These are phyloP conservation scores for Crepidodera aurea DNA, from an alignment of 2,888 invertebrate species.

Conservation along the genomic window DNA sequence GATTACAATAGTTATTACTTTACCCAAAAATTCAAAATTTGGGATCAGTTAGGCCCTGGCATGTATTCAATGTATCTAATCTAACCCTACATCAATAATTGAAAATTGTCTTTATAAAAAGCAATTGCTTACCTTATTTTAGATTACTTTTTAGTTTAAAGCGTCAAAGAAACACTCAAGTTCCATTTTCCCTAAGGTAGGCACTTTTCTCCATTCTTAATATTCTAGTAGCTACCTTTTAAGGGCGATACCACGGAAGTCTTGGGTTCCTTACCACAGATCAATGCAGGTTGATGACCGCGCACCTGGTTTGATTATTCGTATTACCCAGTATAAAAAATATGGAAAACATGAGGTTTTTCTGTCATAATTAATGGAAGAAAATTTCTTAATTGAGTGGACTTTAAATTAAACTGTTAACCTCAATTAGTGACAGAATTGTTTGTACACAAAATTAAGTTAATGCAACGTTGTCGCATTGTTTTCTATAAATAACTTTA, in stretches of 20 bases:
- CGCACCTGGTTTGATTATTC: slow-evolving; percentile 50
- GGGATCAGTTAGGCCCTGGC: no score
- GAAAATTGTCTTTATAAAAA: no score
- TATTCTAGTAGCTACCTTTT: slow-evolving; percentile 21
- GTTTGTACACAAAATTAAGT: slow-evolving; percentile 38
- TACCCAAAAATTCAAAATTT: no score
- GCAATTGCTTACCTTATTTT: not conserved
- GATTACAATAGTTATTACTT: no score
- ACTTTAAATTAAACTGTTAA: slow-evolving; percentile 34
- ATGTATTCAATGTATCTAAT: not conserved
- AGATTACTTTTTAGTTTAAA: not conserved
- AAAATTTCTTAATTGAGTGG: not conserved
- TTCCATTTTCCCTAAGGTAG: not conserved
- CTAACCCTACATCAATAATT: not conserved
- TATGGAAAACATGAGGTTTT: slow-evolving; percentile 14
- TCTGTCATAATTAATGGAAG: slow-evolving; percentile 14
- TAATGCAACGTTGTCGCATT: slow-evolving; percentile 32
- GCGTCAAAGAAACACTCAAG: not conserved
- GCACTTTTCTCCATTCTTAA: slow-evolving; percentile 13
- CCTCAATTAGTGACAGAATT: slow-evolving; percentile 36
- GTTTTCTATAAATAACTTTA: not conserved
- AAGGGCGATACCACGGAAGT: slow-evolving; percentile 43
- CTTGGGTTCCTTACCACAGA: slow-evolving; percentile 45
- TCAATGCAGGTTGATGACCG: slow-evolving; percentile 62
- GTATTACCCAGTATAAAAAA: slow-evolving; percentile 26